Evolutionary conservation across 2,113 vertebrate species (phyloP), one percentile per base, ranked within the genome.

Genomic region (Epinephelus cyanopodus): DNA sequence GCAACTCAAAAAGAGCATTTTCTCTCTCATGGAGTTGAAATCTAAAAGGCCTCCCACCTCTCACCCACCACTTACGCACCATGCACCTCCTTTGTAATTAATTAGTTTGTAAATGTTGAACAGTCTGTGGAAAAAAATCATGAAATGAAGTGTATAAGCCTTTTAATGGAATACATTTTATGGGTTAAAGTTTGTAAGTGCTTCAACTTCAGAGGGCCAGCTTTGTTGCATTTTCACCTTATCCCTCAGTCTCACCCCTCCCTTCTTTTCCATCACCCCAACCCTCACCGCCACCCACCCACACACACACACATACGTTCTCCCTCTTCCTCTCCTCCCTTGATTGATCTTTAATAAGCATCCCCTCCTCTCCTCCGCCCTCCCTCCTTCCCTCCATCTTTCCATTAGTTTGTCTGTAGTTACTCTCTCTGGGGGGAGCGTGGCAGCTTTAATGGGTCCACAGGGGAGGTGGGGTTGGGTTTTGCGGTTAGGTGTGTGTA

Each of bases 291-390:
- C 6, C 33, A 37, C 19, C 25, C 37, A 71, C 83, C 60, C 69
- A 56, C 58, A 62, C 67, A 52, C 71, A 60, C 61, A 62, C 56
- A 81, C 56, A 78, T 60, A 57, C 68, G 56, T 52, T 52, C 65
- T 71, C 67, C 77, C 82, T 73, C 83, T 91, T 71, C 76, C 83
- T 87, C 77, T 89, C 71, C 79, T 80, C 70, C 60, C 18, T 69
- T 92, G 91, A 91, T 88, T 91, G 93, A 93, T 94, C 90, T 93
- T 94, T 94, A 94, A 94, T 94, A 89, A 92, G 87, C 70, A 2
- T 77, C 77, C 74, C 89, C 78, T 77, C 79, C 75, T 73, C 77
- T 69, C 89, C 78, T 77, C 79, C 75, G 13, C 54, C 76, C 29
- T 81, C 83, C 69, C 76, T 42, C 79, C 54, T 54, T 45, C 69